A percentile compares a stretch with the other conserved stretches of the same genome.
Evolutionary conservation across 2,113 vertebrate species (phyloP).

Genomic region (Brachyhypopomus gauderio): DNA sequence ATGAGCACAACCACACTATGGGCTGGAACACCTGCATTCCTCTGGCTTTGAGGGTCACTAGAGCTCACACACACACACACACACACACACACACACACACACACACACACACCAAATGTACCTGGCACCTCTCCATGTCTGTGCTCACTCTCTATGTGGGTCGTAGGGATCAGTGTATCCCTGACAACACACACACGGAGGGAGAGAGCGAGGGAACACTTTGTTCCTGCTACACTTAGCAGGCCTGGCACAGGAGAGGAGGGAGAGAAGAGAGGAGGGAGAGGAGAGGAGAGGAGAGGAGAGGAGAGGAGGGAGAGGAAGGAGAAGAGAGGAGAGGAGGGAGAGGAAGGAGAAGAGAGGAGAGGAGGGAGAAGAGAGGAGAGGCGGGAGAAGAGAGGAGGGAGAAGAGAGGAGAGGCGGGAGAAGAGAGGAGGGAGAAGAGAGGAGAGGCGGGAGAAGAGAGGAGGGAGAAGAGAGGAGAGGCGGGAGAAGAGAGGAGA

Average conservation of each 20-base stretch:
- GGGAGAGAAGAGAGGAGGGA: not conserved
- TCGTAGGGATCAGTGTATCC: not conserved
- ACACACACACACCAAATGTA: slow-evolving; percentile 7
- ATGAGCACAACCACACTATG: not conserved
- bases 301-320: too few relatives aligned
- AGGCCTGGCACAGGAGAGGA: slow-evolving; percentile 28
- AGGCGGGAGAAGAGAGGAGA: too few relatives aligned
- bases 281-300: too few relatives aligned
- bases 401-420: too few relatives aligned
- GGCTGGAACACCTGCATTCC: not conserved
- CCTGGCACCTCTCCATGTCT: slow-evolving; percentile 3
- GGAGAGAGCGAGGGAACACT: slow-evolving; percentile 44
- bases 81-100: not conserved
- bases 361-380: too few relatives aligned
- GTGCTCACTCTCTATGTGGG: not conserved
- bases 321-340: too few relatives aligned
- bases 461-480: too few relatives aligned
- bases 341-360: too few relatives aligned
- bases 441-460: too few relatives aligned
- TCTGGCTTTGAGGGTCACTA: not conserved
- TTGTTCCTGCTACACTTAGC: slow-evolving; percentile 36
- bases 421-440: too few relatives aligned
- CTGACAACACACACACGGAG: slow-evolving; percentile 12
- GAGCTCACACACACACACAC: not conserved
- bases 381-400: not conserved